Conservation (phyloP, 1,140 invertebrate species). For the Drosophila asahinai region DNA sequence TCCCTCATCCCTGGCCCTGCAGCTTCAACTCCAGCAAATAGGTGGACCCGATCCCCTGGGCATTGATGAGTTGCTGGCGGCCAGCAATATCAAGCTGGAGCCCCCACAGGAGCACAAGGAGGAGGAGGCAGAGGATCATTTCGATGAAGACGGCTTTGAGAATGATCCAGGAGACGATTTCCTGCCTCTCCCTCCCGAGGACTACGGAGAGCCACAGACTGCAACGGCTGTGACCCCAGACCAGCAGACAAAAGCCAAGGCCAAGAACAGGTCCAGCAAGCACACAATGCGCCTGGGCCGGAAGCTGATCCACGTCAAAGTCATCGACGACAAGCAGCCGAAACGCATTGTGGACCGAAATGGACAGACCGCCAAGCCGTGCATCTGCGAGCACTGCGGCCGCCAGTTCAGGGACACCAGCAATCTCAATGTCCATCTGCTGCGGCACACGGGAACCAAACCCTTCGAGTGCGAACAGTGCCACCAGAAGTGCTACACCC, state of each 20-base stretch:
- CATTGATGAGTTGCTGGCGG: slow-evolving; percentile 30
- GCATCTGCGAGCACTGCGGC: slow-evolving; percentile 72
- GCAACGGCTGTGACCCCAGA: background rate
- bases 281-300: slow-evolving; percentile 71
- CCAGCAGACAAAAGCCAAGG: background rate
- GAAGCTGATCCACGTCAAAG: slow-evolving; percentile 63
- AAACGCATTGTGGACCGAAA: slow-evolving; percentile 71
- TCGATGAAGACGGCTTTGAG: slow-evolving; percentile 10
- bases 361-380: slow-evolving; percentile 56
- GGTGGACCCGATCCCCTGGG: slow-evolving; percentile 48
- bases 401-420: slow-evolving; percentile 67
- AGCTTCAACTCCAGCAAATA: slow-evolving; percentile 14
- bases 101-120: slow-evolving; percentile 2
- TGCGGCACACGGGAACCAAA: slow-evolving; percentile 70
- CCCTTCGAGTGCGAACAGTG: slow-evolving; percentile 67
- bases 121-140: background rate
- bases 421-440: slow-evolving; percentile 66
- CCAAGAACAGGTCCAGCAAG: slow-evolving; percentile 28
- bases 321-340: slow-evolving; percentile 64
- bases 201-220: slow-evolving; percentile 27
- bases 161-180: slow-evolving; percentile 9
- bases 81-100: slow-evolving; percentile 27
- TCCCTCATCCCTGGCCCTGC: slow-evolving; percentile 1
- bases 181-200: slow-evolving; percentile 17
- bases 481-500: slow-evolving; percentile 68